Base-by-base conservation (phyloP, 2,797 vertebrate genomes). In the Lerista edwardsae region DNA sequence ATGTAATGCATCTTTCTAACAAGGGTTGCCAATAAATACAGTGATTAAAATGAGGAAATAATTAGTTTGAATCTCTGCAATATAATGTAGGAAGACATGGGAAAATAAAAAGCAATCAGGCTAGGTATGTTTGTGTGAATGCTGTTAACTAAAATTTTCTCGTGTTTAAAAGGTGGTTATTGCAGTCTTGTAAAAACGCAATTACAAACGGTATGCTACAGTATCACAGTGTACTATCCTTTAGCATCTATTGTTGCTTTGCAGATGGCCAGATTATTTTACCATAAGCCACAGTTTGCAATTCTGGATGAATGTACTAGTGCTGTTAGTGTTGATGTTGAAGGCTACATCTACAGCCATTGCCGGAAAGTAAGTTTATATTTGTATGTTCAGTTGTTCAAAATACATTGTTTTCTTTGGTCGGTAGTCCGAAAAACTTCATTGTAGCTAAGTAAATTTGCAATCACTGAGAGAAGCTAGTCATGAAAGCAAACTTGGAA, bases 291-390 rank as follows among this genome's bases (percentile, higher is more conserved):
- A 3, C 98, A 99, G 96, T 99, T 99, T 96, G 98, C 98, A 84
- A 99, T 99, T 91, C 95, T 99, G 94, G 98, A 99, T 72, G 98
- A 99, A 91, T 99, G 98, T 91, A 99, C 98, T 47, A 99, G 98
- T 81, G 98, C 98, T 0, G 98, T 99, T 72, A 99, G 98, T 2
- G 98, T 99, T 29, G 98, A 99, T 83, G 98, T 99, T 82, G 98
- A 99, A 94, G 98, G 97, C 90, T 99, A 96, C 93, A 99, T 99
- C 95, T 99, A 99, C 91, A 98, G 95, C 90, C 98, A 99, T 90
- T 99, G 98, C 95, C 96, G 97, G 57, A 98, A 97, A 97, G 98
- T 99, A 94, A 73, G 92, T 31, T 8, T 41, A 47, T 64, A 39
- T 76, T 29, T 27, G 9, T n/a, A 2, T 68, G 15, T 44, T 75